Base-by-base conservation (phyloP, 2,888 invertebrate genomes). In the Heliothis peltigera region DNA sequence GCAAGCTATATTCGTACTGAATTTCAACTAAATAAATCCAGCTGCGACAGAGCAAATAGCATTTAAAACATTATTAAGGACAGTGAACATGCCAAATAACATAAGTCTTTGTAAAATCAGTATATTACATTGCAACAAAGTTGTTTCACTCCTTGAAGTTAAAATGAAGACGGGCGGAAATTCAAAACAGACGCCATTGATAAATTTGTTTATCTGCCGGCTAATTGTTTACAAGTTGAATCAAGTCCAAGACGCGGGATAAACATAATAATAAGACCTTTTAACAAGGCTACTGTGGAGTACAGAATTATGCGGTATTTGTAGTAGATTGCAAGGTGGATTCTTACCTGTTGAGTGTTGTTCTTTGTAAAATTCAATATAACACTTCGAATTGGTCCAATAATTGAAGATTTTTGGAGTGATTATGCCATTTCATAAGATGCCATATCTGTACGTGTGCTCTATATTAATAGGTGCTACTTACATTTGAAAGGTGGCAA, bases 161-260 rank as follows among this genome's bases (percentile, higher is more conserved):
- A 43, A 49, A n/a, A 25, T n/a, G 18, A 4, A 32, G n/a, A 47
- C 25, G 42, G 15, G 42, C n/a, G 17, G 19, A 25, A 69, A 62
- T 17, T 12, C 54, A 55, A 53, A 64, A 57, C 25, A 49, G 4
- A 21, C 42, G 21, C 47, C 25, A 42, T 42, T 55, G 19, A 53
- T 59, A 59, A 65, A 53, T 55, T 63, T 70, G 56, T 72, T 60
- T 21, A 54, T 56, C 7, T 28, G 49, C 55, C 42, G 49, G 8
- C 35, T 62, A 59, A 44, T 46, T 70, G 70, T 70, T 65, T 63
- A 65, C 65, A 35, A 35, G 35, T 28, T 12, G 8, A 59, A 59
- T 57, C 39, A 25, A 21, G 43, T 43, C 28, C 18, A 52, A 44
- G 21, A 48, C 12, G 51, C 51, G 15, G 18, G 39, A 19, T 25